A percentile compares a stretch with the other conserved stretches of the same genome.
Conservation (phyloP, 2,888 invertebrate genomes). For the Ochropleura leucogaster region DNA sequence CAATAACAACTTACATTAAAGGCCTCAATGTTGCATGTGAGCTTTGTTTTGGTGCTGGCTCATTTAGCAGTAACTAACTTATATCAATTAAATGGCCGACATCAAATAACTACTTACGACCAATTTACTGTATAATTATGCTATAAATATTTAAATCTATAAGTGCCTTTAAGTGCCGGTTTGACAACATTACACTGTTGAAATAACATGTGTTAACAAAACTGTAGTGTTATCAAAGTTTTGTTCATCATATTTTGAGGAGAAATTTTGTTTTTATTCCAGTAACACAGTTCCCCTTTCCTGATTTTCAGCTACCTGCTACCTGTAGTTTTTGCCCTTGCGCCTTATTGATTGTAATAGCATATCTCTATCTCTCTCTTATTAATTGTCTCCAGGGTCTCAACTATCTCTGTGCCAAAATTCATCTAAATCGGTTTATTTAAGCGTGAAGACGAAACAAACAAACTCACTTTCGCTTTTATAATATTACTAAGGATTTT, state of each 20-base stretch:
- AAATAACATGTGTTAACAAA: background rate
- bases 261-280: background rate
- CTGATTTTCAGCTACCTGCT: too few species aligned
- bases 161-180: slow-evolving; percentile 20
- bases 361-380: too few species aligned
- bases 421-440: too few species aligned
- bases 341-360: too few species aligned
- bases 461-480: too few species aligned
- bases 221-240: background rate
- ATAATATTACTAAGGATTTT: too few species aligned
- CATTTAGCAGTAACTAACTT: slow-evolving; percentile 45
- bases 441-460: too few species aligned
- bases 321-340: too few species aligned
- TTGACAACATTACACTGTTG: background rate
- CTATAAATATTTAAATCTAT: slow-evolving; percentile 55
- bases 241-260: background rate
- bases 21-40: slow-evolving; percentile 11
- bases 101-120: slow-evolving; percentile 53
- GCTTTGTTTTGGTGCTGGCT: slow-evolving; percentile 19
- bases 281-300: too few species aligned
- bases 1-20: slow-evolving; percentile 1
- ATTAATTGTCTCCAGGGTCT: too few species aligned
- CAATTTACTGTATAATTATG: slow-evolving; percentile 39
- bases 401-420: too few species aligned
- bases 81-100: slow-evolving; percentile 51